These are phyloP conservation scores for Hydropsyche tenuis DNA, from an alignment of 1,140 invertebrate species.

Conservation along the genomic window DNA sequence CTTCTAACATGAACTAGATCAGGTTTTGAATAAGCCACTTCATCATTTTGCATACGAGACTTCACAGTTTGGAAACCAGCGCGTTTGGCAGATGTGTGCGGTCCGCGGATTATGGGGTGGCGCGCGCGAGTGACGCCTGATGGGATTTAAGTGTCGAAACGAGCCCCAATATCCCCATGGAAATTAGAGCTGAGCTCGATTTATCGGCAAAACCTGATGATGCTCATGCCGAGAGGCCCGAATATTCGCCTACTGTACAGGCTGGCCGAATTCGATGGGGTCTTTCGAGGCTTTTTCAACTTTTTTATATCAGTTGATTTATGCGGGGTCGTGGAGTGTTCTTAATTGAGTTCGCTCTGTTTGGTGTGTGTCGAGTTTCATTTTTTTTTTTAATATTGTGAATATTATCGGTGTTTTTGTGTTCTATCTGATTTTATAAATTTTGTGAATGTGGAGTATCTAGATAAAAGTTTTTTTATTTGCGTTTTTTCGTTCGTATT, in stretches of 20 bases:
- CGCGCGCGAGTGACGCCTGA: conserved; percentile 31
- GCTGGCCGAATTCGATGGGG: no score
- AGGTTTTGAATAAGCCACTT: background rate
- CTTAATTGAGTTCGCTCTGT: background rate
- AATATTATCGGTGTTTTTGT: no score
- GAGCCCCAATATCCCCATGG: conserved; percentile 32
- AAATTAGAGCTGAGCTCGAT: conserved; percentile 21
- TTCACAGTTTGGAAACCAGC: background rate
- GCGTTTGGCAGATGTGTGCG: background rate
- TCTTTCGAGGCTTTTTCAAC: no score
- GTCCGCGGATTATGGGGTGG: conserved; percentile 27
- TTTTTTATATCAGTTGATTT: background rate
- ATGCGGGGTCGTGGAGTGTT: background rate
- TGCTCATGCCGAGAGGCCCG: background rate
- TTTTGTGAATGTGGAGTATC: no score
- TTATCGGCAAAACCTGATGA: conserved; percentile 22
- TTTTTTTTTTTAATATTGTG: no score
- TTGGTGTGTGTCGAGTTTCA: no score
- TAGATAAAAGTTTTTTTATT: no score
- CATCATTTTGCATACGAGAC: background rate
- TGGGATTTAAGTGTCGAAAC: conserved; percentile 48
- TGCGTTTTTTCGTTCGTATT: no score
- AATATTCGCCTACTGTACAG: background rate
- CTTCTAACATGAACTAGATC: no score
- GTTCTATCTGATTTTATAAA: no score